Percentiles rank a stretch among this genome's conserved stretches.
Evolutionary conservation across 2,888 invertebrate species (phyloP).

Genomic region (Yponomeuta malinellus): DNA sequence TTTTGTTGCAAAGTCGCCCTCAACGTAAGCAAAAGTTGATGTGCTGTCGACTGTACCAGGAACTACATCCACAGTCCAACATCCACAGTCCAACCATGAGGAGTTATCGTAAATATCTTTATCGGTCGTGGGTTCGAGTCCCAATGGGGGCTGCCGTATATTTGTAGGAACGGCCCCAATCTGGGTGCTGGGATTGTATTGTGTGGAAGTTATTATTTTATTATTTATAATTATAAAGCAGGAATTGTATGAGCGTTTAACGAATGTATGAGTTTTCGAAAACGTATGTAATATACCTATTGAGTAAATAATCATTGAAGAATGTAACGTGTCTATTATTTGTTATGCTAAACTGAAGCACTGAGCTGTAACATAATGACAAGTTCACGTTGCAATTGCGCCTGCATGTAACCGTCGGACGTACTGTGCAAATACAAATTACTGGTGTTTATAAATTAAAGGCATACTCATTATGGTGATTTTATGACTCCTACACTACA

Average conservation of each 20-base stretch:
- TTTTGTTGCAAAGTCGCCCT: too few relatives aligned
- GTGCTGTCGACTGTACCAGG: too few relatives aligned
- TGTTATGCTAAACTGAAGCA: slow-evolving; percentile 60
- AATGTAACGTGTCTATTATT: slow-evolving; percentile 59
- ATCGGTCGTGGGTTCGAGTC: too few relatives aligned
- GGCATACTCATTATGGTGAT: slow-evolving; percentile 43
- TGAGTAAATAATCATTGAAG: slow-evolving; percentile 24
- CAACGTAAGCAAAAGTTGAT: too few relatives aligned
- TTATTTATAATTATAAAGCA: not conserved
- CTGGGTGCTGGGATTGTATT: too few relatives aligned
- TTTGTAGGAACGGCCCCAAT: too few relatives aligned
- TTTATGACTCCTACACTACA: slow-evolving; percentile 30
- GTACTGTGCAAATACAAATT: slow-evolving; percentile 11
- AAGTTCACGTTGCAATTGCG: slow-evolving; percentile 20
- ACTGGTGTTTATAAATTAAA: slow-evolving; percentile 9
- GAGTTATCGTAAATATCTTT: too few relatives aligned
- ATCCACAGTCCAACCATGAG: too few relatives aligned
- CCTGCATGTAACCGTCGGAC: slow-evolving; percentile 2
- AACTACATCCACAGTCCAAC: too few relatives aligned
- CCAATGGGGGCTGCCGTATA: too few relatives aligned
- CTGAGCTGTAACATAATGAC: slow-evolving; percentile 22
- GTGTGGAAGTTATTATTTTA: too few relatives aligned
- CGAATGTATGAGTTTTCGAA: not conserved
- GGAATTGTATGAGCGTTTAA: not conserved
- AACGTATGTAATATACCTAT: not conserved